Base-by-base conservation (phyloP, 2,797 vertebrate genomes). In the Alcedo atthis region DNA sequence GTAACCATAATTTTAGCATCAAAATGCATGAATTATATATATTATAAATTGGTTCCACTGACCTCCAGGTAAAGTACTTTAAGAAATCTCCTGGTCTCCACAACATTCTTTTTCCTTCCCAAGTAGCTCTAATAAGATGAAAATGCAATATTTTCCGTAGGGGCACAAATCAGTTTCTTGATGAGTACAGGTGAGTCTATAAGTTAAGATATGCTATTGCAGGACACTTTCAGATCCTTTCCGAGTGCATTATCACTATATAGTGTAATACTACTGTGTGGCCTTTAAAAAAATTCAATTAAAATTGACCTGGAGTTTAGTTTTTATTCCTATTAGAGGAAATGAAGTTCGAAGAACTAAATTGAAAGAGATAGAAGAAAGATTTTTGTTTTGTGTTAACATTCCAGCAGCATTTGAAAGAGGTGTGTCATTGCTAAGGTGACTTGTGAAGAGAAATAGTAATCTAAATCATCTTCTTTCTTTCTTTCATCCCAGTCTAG, bases 31-130 rank as follows among this genome's bases (percentile, higher is more conserved):
- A 92, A 93, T 91, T 95, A 37, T 37, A 37, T 37, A 37, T 12
- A 37, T 91, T 90, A 81, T 68, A 94, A 91, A 81, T 76, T 61
- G 77, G 74, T 92, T 94, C 85, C 86, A 94, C 92, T 96, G 94
- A 97, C 91, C 93, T 95, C 84, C 95, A 92, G 78, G 64, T 94
- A 95, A 89, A 97, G 90, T 88, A 96, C 91, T 94, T 90, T 40
- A 91, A 91, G 77, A 96, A 77, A 92, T 87, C 54, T 91, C 78
- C 70, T 87, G 45, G 86, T 91, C 63, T 94, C 67, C 75, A 83
- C 77, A 83, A 83, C 4, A 18, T 35, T 58, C 59, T 74, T 73
- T 94, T 92, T 93, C 45, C 49, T 86, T 35, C 81, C 37, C 74
- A 83, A 59, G 53, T 70, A 81, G 25, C 64, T 93, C 61, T 89